phyloP scores from a whole-genome alignment of 2,113 vertebrate species.

The Dromaius novaehollandiae region DNA sequence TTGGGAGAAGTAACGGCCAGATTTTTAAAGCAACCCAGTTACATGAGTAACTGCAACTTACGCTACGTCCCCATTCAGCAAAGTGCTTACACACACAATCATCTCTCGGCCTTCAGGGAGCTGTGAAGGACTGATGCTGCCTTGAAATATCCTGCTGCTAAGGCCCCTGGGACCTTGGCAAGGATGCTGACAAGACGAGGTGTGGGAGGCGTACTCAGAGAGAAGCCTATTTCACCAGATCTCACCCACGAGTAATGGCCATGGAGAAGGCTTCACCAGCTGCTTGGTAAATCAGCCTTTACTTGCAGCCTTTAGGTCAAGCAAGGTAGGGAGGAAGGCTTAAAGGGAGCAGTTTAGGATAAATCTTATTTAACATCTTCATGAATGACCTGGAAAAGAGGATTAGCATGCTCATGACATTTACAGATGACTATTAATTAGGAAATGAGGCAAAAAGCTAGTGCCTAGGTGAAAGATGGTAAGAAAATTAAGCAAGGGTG shows the following conservation, averaged over 20 bases:
- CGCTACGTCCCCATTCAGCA: accelerated
- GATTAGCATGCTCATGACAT: background rate
- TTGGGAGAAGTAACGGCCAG: background rate
- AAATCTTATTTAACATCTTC: background rate
- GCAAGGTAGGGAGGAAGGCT: background rate
- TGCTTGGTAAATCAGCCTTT: background rate
- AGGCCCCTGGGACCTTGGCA: background rate
- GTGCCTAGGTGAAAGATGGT: background rate
- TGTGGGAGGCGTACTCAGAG: background rate
- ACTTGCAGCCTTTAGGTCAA: background rate
- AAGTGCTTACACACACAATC: accelerated
- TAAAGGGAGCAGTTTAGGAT: background rate
- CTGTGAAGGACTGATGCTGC: background rate
- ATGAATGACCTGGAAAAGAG: background rate
- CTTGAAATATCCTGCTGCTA: background rate
- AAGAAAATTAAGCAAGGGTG: background rate
- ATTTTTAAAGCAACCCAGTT: background rate
- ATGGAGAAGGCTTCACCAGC: background rate
- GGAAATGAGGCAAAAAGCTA: background rate
- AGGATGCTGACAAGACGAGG: background rate
- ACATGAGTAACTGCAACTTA: background rate
- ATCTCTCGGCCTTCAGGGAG: background rate
- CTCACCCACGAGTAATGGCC: background rate
- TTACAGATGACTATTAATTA: background rate
- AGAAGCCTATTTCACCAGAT: background rate